These are phyloP conservation scores for Coturnix japonica DNA, from an alignment of 2,113 vertebrate species.

Conservation along the genomic window DNA sequence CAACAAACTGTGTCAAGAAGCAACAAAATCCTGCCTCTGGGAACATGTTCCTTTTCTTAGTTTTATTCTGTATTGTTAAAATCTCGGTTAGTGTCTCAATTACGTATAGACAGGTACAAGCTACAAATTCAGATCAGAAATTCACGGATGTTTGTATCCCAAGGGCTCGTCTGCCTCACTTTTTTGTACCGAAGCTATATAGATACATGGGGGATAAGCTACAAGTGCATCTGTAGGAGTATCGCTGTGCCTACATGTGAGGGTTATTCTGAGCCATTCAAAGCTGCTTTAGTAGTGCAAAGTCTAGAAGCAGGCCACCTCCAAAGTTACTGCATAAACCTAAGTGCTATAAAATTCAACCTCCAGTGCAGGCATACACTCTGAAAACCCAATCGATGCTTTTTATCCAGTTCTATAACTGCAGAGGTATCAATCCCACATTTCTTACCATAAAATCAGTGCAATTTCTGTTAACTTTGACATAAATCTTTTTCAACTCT, in stretches of 20 bases:
- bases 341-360: background rate
- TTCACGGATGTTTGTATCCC: background rate
- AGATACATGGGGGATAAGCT: background rate
- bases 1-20: conserved; percentile 75
- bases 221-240: background rate
- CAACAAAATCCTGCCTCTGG: conserved; percentile 70
- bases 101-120: background rate
- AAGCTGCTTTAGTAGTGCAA: background rate
- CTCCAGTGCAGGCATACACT: background rate
- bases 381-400: background rate
- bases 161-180: background rate
- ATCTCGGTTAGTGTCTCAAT: conserved; percentile 16
- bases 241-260: background rate
- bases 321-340: background rate
- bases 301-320: background rate
- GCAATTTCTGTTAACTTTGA: background rate
- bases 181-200: background rate
- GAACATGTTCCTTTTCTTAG: conserved; percentile 55
- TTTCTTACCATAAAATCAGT: background rate
- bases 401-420: background rate
- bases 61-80: conserved; percentile 47
- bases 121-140: conserved; percentile 31
- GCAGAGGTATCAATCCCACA: background rate
- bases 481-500: background rate
- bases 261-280: background rate